These are phyloP conservation scores for Ormyrus nitidulus DNA, from an alignment of 2,888 invertebrate species.

Conservation along the genomic window DNA sequence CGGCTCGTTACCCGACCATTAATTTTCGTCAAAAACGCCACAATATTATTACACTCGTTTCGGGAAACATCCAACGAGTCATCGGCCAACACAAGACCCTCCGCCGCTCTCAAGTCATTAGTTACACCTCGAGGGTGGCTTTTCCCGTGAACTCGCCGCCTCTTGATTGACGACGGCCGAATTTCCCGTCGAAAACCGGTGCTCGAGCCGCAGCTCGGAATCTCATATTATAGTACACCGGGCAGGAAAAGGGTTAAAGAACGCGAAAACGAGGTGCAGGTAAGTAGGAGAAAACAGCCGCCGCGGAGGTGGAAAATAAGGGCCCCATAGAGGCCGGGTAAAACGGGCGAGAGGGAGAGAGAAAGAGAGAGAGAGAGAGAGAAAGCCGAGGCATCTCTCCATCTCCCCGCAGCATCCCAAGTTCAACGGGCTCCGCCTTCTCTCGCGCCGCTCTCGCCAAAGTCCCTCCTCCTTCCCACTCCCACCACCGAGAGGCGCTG, in stretches of 20 bases:
- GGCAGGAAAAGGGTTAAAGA: not conserved
- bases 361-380: conserved; percentile 1
- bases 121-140: conserved; percentile 11
- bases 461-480: conserved; percentile 52
- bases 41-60: no score
- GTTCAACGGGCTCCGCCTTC: conserved; percentile 71
- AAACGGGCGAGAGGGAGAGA: not conserved
- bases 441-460: conserved; percentile 29
- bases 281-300: conserved; percentile 15
- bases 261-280: not conserved
- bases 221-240: not conserved
- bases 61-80: no score
- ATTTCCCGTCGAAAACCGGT: no score
- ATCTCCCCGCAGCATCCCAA: conserved; percentile 67
- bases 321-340: no score
- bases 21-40: no score
- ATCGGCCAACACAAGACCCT: no score
- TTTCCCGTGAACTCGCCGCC: conserved; percentile 3
- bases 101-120: not conserved
- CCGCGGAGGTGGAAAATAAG: no score
- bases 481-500: conserved; percentile 40
- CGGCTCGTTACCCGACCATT: no score
- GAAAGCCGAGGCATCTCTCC: conserved; percentile 59
- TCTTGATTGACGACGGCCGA: no score
- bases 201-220: no score